Conservation (phyloP, 2,113 vertebrate species). For the Lophura nycthemera region DNA sequence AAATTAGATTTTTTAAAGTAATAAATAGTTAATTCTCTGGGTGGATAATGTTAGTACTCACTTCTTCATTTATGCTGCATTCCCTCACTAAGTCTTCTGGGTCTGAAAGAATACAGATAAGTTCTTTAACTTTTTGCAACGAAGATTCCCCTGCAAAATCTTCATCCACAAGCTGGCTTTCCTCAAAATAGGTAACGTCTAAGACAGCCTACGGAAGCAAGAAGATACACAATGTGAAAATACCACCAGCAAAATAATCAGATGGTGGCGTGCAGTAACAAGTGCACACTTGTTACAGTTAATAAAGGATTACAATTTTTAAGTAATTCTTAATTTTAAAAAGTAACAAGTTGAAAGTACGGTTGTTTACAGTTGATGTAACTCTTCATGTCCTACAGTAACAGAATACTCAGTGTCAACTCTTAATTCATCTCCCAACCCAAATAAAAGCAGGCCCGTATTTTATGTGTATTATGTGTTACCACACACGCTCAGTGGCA, state of each 20-base stretch:
- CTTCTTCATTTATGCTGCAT: slow-evolving; percentile 64
- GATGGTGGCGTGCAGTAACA: neutral
- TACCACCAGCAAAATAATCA: neutral
- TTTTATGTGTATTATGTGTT: no score
- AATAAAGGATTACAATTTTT: neutral
- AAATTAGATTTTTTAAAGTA: neutral
- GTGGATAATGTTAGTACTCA: slow-evolving; percentile 41
- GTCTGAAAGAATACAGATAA: slow-evolving; percentile 89
- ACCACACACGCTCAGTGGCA: fast-evolving
- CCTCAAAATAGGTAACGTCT: slow-evolving; percentile 96
- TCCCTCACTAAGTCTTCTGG: slow-evolving; percentile 87
- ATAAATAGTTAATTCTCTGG: neutral
- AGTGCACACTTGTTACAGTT: fast-evolving
- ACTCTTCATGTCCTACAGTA: neutral
- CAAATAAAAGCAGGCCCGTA: neutral
- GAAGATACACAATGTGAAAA: neutral
- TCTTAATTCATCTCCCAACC: neutral
- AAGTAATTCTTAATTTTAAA: neutral
- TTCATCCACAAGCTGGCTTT: slow-evolving; percentile 94
- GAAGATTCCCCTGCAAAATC: slow-evolving; percentile 92
- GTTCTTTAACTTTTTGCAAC: slow-evolving; percentile 89
- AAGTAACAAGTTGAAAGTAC: neutral
- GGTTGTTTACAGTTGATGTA: fast-evolving
- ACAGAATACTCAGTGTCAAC: fast-evolving
- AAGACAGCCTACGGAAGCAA: slow-evolving; percentile 84